Base-by-base conservation (phyloP, 1,140 invertebrate genomes). In the Drosophila dunni region DNA sequence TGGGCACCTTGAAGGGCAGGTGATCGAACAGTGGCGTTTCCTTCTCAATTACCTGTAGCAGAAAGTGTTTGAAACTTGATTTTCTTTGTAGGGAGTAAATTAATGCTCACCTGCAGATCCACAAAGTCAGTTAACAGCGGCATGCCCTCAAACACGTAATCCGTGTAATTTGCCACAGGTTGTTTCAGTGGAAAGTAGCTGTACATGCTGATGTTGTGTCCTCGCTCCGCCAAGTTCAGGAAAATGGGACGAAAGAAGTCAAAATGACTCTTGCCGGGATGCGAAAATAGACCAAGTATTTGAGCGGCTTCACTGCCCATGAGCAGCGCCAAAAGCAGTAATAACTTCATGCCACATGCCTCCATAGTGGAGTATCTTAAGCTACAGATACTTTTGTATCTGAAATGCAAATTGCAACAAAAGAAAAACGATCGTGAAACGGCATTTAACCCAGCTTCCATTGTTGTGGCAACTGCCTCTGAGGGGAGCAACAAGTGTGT, bases 221-320 rank as follows among this genome's bases (percentile, higher is more conserved):
- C 95, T 17, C 94, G 93, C 10, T 90, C 81, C 0, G 93, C 94
- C 33, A 96, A 79, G 44, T 93, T 94, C 24, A 93, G 84, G 0
- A 96, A 81, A 1, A 96, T 88, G 0, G 95, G 95, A n/a, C 94
- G 93, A 80, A 95, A 95, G 7, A 95, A 94, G 71, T 94, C 93
- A 64, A 95, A 95, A 70, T 97, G 96, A 79, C 95, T 96, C 71
- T 94, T 95, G 1, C 95, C 94, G 0, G 93, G 93, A 86, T 95
- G 94, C 0, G 94, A 93, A 73, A 96, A 94, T 0, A 96, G 75
- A 0, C 93, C 95, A 0, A 96, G 91, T 64, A 96, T 85, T 36
- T 90, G 72, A 1, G 78, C 78, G 11, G 78, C 44, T 3, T 74
- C 66, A 7, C 34, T 9, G 44, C 20, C 45, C 20, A 71, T 51